phyloP scores from a whole-genome alignment of 2,888 invertebrate species.

The Orthosia cruda region DNA sequence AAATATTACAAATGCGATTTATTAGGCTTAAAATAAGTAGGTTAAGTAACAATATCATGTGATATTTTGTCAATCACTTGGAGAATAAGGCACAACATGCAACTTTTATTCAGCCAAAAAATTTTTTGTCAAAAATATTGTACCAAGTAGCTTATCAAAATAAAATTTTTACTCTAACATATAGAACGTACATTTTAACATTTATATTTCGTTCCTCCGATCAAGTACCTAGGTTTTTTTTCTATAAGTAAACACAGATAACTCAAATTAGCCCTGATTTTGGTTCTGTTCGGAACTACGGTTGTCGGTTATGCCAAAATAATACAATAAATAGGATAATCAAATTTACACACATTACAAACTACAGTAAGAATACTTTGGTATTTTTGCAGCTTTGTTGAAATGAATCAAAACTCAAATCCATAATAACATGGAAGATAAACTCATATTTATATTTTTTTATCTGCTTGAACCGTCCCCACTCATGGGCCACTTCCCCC shows the following conservation, averaged over 20 bases:
- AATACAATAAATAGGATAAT: conserved; percentile 37
- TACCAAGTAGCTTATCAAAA: background rate
- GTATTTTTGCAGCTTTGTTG: conserved; percentile 70
- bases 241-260: background rate
- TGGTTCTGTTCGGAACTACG: background rate
- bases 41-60: conserved; percentile 63
- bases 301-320: conserved; percentile 43
- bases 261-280: background rate
- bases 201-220: background rate
- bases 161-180: background rate
- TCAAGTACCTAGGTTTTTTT: background rate
- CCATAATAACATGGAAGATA: conserved; percentile 73
- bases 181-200: background rate
- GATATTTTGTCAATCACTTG: conserved; percentile 64
- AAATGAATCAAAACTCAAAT: conserved; percentile 73
- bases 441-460: background rate
- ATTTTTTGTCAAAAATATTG: conserved; percentile 3
- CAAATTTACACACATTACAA: conserved; percentile 39
- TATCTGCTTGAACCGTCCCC: no score
- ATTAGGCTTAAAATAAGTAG: conserved; percentile 57
- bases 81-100: conserved; percentile 54
- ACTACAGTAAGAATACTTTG: conserved; percentile 64
- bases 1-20: conserved; percentile 54
- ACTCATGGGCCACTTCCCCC: no score
- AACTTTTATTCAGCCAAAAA: conserved; percentile 12